Evolutionary conservation across 2,797 vertebrate species (phyloP), one percentile per base, ranked within the genome.

Genomic region (Syngnathus rostellatus): DNA sequence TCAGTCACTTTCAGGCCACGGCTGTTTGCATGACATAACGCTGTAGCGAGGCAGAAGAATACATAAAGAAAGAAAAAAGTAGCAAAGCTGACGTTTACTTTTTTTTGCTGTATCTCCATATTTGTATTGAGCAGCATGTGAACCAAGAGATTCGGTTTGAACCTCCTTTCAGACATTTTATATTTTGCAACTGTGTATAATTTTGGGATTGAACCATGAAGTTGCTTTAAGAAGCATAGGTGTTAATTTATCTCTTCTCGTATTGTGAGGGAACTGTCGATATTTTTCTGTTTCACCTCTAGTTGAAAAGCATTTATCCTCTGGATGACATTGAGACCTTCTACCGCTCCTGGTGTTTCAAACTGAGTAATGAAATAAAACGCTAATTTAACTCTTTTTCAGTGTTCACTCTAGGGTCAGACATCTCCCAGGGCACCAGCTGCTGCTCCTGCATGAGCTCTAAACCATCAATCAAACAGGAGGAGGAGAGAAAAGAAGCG

Each of bases 291-390:
- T 72, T 74, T 57, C 46, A 23, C 63, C 19, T 11, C 62, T 40
- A 16, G 54, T 60, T 57, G 69, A 79, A 53, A 73, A 67, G 10
- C 4, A 0, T 76, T 84, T 81, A 80, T 70, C 83, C 82, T 84
- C 73, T 77, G 70, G 70, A 73, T 78, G 83, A 84, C 85, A 86
- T 88, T 86, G 79, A 73, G 76, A 84, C 68, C 70, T 65, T 71
- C 68, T 67, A 63, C 68, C 1, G 62, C 19, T 73, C 72, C 66
- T 23, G 64, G 38, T 68, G 74, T 71, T 84, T 74, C 65, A 12
- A 65, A 57, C 72, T 59, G 61, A 85, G 77, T 86, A 83, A 88
- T 85, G 72, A 79, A 89, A 89, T 86, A 76, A 87, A 77, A 73
- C 74, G 53, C 77, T 86, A 74, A 87, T 84, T 78, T 74, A 78